Base-by-base conservation (phyloP, 1,140 invertebrate genomes). In the Hylaeus volcanicus region DNA sequence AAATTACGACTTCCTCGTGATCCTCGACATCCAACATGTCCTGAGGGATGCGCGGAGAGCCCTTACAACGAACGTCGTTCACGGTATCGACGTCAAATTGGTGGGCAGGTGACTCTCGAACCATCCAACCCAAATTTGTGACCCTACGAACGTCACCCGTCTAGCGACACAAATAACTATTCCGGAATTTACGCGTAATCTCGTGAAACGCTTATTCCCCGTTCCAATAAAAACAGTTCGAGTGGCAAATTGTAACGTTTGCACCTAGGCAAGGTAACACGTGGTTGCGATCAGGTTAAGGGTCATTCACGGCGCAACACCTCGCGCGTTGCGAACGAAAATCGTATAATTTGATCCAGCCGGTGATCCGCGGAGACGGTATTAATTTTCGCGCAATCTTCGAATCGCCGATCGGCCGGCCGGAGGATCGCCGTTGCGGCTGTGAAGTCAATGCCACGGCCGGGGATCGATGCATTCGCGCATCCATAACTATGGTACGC, bases 1-100 rank as follows among this genome's bases (percentile, higher is more conserved):
- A 88, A 87, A 88, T 89, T 89, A 88, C 87, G 88, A 88, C 85
- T 88, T 88, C 87, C 87, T 86, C 74, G 75, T 87, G 86, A 85
- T 88, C 83, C 83, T 73, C 73, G 82, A 85, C 83, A 82, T 84
- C 58, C 73, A 87, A 85, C 85, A 80, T 86, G 81, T 86, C 85
- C 75, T 85, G 60, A 78, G 69, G 74, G 69, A 74, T 56, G 70
- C 43, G 64, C 69, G n/a, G 69, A 71, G 71, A 48, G 61, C 55
- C 69, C 79, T 73, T 65, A 78, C 84, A 74, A 56, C 61, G 73
- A 81, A 81, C 71, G 72, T 81, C 74, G 70, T 26, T 39, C 63
- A 48, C 58, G 58, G 82, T 85, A 86, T 86, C 84, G 71, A 82
- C 79, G 66, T 83, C 76, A 53, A 72, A 61, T 65, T 77, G 76